Evolutionary conservation across 2,888 invertebrate genomes (phyloP).

Genomic region (Melitaea athalia): DNA sequence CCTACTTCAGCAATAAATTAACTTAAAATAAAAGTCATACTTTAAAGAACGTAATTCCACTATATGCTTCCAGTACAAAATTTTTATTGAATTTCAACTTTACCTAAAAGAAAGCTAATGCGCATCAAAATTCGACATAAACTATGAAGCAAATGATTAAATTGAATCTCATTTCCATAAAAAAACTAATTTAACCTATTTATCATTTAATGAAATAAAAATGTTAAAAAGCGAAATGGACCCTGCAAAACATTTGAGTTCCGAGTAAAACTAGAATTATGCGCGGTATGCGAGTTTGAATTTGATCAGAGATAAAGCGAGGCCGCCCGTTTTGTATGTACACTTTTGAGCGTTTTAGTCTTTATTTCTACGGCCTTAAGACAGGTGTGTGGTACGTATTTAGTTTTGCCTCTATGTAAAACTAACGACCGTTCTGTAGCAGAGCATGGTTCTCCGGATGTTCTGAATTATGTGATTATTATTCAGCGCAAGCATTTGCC

Average conservation of each 20-base stretch:
- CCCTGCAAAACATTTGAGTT: slow-evolving; percentile 13
- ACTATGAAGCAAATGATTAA: slow-evolving; percentile 32
- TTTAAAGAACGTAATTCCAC: background rate
- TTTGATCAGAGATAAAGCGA: slow-evolving; percentile 23
- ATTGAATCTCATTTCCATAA: slow-evolving; percentile 37
- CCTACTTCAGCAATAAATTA: background rate
- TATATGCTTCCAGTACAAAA: slow-evolving; percentile 17
- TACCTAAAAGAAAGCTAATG: slow-evolving; percentile 21
- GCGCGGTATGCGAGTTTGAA: slow-evolving; percentile 12
- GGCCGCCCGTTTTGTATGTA: slow-evolving; percentile 10
- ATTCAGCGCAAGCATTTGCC: slow-evolving; percentile 34
- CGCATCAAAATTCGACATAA: slow-evolving; percentile 31
- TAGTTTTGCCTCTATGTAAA: slow-evolving; percentile 33
- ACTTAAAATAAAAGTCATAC: background rate
- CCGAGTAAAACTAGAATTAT: slow-evolving; percentile 14
- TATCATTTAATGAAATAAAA: slow-evolving; percentile 10
- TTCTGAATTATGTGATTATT: slow-evolving; percentile 40
- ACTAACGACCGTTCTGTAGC: slow-evolving; percentile 29
- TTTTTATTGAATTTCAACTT: slow-evolving; percentile 22
- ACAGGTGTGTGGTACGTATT: slow-evolving; percentile 9
- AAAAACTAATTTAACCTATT: slow-evolving; percentile 24
- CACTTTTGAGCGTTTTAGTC: slow-evolving; percentile 14
- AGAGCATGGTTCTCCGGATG: slow-evolving; percentile 30
- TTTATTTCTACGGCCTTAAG: slow-evolving; percentile 18
- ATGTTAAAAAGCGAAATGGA: slow-evolving; percentile 2